phyloP scores from a whole-genome alignment of 2,888 invertebrate species.

The Eupithecia exiguata region DNA sequence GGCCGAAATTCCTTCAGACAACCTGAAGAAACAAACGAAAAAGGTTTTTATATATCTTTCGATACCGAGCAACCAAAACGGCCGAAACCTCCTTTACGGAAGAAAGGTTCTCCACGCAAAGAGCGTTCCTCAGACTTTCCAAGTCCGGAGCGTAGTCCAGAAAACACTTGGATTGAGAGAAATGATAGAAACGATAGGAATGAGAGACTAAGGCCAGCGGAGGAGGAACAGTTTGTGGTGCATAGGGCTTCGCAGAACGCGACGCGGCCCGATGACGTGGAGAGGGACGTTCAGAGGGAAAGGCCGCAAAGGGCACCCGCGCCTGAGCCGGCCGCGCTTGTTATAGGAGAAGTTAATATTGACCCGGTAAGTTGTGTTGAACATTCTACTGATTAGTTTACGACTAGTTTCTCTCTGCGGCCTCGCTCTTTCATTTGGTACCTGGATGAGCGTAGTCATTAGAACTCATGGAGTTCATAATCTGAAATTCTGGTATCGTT shows the following conservation, averaged over 20 bases:
- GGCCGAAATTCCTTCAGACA: conserved; percentile 89
- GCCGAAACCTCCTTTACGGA: conserved; percentile 94
- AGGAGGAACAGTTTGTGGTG: conserved; percentile 58
- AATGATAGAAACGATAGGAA: conserved; percentile 42
- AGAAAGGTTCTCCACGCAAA: conserved; percentile 90
- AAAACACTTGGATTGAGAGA: conserved; percentile 60
- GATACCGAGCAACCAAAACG: conserved; percentile 94
- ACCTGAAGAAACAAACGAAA: conserved; percentile 84
- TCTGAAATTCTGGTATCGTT: not conserved
- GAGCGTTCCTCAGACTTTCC: conserved; percentile 74
- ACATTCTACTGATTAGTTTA: not conserved
- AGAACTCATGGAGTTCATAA: not conserved
- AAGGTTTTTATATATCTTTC: conserved; percentile 97
- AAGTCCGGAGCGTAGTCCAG: conserved; percentile 69
- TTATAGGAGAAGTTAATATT: conserved; percentile 74
- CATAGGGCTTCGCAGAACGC: conserved; percentile 50
- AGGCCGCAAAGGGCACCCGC: conserved; percentile 49
- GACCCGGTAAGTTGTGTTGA: conserved; percentile 69
- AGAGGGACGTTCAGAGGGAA: conserved; percentile 60
- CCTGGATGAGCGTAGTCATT: not conserved
- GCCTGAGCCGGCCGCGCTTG: conserved; percentile 72
- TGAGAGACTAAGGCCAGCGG: conserved; percentile 47
- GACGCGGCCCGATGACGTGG: conserved; percentile 43
- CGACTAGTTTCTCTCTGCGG: not conserved
- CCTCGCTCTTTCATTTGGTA: no score